phyloP scores from a whole-genome alignment of 2,797 vertebrate species.

The Hippopotamyrus pictus region DNA sequence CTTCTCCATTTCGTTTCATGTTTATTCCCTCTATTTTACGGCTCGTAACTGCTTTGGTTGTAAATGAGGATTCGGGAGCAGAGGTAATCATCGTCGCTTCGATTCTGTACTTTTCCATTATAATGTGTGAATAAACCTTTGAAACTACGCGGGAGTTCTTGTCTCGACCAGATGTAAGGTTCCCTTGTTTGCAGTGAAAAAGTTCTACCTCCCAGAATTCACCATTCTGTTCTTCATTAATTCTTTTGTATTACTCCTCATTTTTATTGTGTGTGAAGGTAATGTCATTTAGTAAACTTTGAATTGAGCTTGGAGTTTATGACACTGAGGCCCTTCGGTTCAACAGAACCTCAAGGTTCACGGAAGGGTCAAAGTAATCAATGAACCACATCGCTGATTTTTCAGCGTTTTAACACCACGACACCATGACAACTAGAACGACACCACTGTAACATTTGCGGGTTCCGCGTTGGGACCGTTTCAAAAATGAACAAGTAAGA shows the following conservation, averaged over 20 bases:
- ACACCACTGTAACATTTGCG: background rate
- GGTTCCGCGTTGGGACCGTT: background rate
- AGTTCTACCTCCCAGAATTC: background rate
- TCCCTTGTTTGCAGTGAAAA: background rate
- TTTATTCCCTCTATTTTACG: background rate
- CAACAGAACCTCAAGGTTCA: background rate
- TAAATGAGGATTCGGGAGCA: constrained; percentile 4
- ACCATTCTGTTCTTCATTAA: background rate
- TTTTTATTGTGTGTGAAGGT: background rate
- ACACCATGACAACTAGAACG: background rate
- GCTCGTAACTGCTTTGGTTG: background rate
- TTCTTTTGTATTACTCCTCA: background rate
- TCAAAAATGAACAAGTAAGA: background rate
- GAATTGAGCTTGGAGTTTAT: background rate
- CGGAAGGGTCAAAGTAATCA: background rate
- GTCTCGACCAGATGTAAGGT: background rate
- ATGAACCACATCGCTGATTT: background rate
- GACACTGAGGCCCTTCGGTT: background rate
- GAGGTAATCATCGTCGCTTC: background rate
- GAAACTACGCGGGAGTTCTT: background rate
- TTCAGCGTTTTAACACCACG: background rate
- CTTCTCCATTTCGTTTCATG: background rate
- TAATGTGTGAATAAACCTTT: constrained; percentile 8
- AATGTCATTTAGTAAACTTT: background rate
- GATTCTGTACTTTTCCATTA: background rate